phyloP scores from a whole-genome alignment of 2,113 vertebrate genomes.

The Sylvilagus bachmani region DNA sequence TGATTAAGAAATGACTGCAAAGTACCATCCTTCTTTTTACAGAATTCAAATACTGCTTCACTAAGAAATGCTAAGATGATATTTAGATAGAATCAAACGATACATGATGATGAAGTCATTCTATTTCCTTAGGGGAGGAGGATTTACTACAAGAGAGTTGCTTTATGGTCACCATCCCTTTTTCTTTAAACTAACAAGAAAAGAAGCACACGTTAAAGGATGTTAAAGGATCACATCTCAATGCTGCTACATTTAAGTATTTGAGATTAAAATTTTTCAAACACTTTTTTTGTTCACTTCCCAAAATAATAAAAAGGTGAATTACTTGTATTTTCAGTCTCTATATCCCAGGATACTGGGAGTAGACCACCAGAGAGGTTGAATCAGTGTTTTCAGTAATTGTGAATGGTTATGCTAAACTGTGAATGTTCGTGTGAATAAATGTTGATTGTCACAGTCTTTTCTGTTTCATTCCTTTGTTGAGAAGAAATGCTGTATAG shows the following conservation, averaged over 20 bases:
- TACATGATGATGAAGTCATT: not conserved
- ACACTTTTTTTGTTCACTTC: not conserved
- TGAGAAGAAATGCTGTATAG: not conserved
- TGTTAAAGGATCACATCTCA: too few species aligned
- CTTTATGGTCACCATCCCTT: slow-evolving; percentile 5
- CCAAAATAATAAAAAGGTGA: not conserved
- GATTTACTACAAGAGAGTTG: not conserved
- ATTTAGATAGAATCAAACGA: slow-evolving; percentile 51
- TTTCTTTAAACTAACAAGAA: slow-evolving; percentile 41
- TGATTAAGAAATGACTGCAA: slow-evolving; percentile 47
- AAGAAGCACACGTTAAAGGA: not conserved
- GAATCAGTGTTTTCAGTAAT: not conserved
- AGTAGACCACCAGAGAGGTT: not conserved
- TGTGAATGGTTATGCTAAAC: not conserved
- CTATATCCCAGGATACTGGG: not conserved
- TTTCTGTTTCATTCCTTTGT: not conserved
- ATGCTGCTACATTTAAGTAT: not conserved
- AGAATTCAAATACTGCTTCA: slow-evolving; percentile 45
- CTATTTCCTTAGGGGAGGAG: not conserved
- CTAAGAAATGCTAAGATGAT: slow-evolving; percentile 44
- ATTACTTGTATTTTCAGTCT: not conserved
- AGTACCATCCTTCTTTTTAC: slow-evolving; percentile 33
- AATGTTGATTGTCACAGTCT: not conserved
- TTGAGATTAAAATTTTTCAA: not conserved
- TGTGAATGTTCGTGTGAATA: not conserved